Conservation (phyloP, 1,140 invertebrate genomes). For the Lineus longissimus region DNA sequence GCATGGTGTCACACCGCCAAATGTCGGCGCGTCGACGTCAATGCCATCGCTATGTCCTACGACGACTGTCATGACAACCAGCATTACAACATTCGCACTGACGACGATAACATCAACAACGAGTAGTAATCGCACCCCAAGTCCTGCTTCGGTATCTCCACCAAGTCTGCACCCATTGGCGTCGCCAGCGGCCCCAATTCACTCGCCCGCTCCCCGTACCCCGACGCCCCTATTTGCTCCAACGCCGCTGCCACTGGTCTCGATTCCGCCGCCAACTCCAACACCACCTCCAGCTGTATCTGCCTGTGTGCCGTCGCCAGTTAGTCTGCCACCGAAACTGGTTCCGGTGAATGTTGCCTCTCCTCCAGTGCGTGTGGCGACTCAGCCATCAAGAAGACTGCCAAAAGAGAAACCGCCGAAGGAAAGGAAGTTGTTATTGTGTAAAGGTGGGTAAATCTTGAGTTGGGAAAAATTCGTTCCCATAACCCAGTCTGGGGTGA, state of each 20-base stretch:
- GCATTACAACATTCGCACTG: neutral
- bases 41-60: neutral
- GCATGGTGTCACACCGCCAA: neutral
- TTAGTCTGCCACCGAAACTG: neutral
- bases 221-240: neutral
- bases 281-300: neutral
- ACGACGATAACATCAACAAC: neutral
- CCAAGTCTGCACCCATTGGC: too few relatives aligned
- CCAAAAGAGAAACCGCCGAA: conserved; percentile 21
- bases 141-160: neutral
- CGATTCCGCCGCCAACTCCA: too few relatives aligned
- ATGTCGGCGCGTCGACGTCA: neutral
- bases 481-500: too few relatives aligned
- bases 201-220: too few relatives aligned
- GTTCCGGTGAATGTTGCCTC: neutral
- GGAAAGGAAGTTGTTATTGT: conserved; percentile 53
- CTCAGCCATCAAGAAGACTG: neutral
- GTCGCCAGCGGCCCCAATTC: too few relatives aligned
- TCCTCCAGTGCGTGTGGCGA: conserved; percentile 4
- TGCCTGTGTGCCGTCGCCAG: too few relatives aligned
- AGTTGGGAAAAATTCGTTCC: too few relatives aligned
- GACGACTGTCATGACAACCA: neutral
- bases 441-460: conserved; percentile 55
- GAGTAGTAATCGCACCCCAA: neutral
- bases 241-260: neutral